phyloP scores from a whole-genome alignment of 2,888 invertebrate species.

The Acrocyrtus sp. region DNA sequence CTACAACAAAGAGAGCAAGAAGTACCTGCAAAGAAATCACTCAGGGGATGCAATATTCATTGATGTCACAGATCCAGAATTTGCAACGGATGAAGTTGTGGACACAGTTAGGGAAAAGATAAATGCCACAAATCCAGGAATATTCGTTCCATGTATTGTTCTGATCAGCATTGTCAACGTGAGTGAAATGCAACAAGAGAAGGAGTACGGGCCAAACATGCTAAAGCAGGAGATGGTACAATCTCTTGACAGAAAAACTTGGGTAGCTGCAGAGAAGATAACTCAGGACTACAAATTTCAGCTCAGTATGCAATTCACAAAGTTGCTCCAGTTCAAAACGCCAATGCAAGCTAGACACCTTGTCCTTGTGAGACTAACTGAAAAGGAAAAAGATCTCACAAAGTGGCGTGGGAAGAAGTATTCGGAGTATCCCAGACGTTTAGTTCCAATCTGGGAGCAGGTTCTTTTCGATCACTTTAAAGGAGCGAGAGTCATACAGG shows the following conservation, averaged over 20 bases:
- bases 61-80: slow-evolving; percentile 4
- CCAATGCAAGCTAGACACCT: slow-evolving; percentile 56
- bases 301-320: slow-evolving; percentile 35
- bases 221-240: background rate
- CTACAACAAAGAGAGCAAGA: slow-evolving; percentile 40
- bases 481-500: slow-evolving; percentile 57
- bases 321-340: slow-evolving; percentile 55
- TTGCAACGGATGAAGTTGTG: background rate
- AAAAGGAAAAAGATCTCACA: slow-evolving; percentile 41
- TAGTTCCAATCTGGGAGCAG: slow-evolving; percentile 59
- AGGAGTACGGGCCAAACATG: background rate
- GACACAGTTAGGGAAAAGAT: slow-evolving; percentile 21
- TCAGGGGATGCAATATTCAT: background rate
- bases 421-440: slow-evolving; percentile 45
- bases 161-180: slow-evolving; percentile 55
- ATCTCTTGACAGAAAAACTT: too few relatives aligned
- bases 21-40: background rate
- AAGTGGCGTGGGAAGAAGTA: slow-evolving; percentile 49
- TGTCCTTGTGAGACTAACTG: slow-evolving; percentile 53
- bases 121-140: slow-evolving; percentile 12
- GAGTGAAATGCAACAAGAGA: background rate
- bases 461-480: slow-evolving; percentile 61
- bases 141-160: slow-evolving; percentile 51
- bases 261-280: too few relatives aligned
- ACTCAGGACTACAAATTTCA: slow-evolving; percentile 29